These are phyloP conservation scores for Girardia tigrina DNA, from an alignment of 2,888 invertebrate species.

Conservation along the genomic window DNA sequence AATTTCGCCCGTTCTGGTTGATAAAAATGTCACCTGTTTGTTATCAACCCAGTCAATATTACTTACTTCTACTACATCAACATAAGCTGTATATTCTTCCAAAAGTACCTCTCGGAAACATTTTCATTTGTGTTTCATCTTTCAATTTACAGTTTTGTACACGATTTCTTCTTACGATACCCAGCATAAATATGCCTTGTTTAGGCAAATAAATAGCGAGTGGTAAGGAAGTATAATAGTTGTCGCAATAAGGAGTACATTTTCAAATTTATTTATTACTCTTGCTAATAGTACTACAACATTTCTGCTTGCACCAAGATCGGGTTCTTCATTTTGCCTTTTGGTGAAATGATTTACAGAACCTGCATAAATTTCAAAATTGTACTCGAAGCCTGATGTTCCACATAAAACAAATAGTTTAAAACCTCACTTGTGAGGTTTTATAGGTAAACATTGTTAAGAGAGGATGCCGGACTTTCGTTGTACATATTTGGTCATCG, in stretches of 20 bases:
- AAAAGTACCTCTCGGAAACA: neutral
- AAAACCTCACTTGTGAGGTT: no score
- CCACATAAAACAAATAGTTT: neutral
- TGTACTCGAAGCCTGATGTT: neutral
- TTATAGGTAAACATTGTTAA: no score
- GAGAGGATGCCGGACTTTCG: no score
- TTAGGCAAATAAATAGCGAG: neutral
- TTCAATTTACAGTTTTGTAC: neutral
- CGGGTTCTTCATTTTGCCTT: neutral
- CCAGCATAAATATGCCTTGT: constrained; percentile 1
- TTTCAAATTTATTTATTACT: no score
- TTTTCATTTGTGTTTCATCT: neutral
- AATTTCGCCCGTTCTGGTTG: no score
- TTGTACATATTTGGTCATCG: no score
- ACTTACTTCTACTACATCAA: no score
- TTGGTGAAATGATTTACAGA: neutral
- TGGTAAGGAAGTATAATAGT: neutral
- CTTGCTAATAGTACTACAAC: neutral
- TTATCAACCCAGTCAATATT: no score
- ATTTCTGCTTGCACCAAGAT: neutral
- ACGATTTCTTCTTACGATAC: neutral
- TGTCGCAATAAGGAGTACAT: neutral
- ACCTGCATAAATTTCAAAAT: neutral
- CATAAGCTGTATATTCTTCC: no score
- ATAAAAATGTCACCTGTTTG: no score